Evolutionary conservation across 1,140 invertebrate species (phyloP).

Genomic region (Cydia pomonella): DNA sequence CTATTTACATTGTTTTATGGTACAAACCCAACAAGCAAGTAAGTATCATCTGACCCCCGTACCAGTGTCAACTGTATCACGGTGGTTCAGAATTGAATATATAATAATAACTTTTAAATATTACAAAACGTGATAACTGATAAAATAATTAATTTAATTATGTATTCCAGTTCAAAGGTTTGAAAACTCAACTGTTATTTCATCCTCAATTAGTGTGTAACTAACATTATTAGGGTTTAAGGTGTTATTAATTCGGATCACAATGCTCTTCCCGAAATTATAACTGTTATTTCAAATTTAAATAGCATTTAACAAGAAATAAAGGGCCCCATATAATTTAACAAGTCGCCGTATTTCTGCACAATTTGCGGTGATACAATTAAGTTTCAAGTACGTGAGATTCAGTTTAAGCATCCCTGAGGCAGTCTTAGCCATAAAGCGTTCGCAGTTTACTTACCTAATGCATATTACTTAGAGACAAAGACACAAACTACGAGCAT

Average conservation of each 20-base stretch:
- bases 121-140: too few species aligned
- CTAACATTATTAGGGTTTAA: too few species aligned
- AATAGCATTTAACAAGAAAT: neutral
- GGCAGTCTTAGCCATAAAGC: conserved; percentile 9
- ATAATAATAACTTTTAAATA: too few species aligned
- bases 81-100: too few species aligned
- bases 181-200: too few species aligned
- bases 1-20: too few species aligned
- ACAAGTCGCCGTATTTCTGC: neutral
- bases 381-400: neutral
- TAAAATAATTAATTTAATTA: too few species aligned
- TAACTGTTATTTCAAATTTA: neutral
- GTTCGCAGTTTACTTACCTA: conserved; percentile 6
- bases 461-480: conserved; percentile 4
- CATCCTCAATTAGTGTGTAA: too few species aligned
- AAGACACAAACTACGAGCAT: neutral
- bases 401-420: neutral
- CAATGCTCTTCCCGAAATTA: neutral
- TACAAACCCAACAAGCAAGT: too few species aligned
- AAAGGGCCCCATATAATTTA: conserved; percentile 12
- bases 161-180: too few species aligned
- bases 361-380: neutral
- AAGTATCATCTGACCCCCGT: too few species aligned
- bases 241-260: neutral
- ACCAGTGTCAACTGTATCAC: too few species aligned